These are phyloP conservation scores for Herminia tarsipennalis DNA, from an alignment of 2,888 invertebrate genomes.

Conservation along the genomic window DNA sequence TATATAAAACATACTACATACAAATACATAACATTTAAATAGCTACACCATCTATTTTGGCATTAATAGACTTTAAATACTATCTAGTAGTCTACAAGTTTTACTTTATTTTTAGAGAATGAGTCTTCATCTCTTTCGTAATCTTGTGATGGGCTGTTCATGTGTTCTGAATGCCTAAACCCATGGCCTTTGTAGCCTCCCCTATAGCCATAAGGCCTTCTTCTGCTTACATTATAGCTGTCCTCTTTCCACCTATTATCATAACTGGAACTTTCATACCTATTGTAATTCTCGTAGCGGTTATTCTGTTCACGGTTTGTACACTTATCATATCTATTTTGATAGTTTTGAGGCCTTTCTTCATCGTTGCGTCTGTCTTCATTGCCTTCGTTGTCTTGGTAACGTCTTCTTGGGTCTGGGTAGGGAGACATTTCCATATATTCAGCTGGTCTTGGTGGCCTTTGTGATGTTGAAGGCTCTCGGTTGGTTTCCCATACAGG, in stretches of 20 bases:
- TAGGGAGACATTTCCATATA: constrained; percentile 43
- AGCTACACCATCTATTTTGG: constrained; percentile 43
- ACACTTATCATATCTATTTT: constrained; percentile 52
- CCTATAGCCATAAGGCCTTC: constrained; percentile 57
- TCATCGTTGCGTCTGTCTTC: constrained; percentile 43
- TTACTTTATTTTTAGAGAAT: constrained; percentile 61
- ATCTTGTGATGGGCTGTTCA: constrained; percentile 37
- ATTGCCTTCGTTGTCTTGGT: constrained; percentile 42
- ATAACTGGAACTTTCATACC: constrained; percentile 37
- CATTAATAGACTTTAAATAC: constrained; percentile 35
- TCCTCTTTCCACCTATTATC: constrained; percentile 54
- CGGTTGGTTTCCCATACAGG: constrained; percentile 64
- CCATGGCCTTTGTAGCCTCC: constrained; percentile 57
- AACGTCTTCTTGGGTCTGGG: constrained; percentile 38
- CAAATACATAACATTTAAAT: constrained; percentile 27
- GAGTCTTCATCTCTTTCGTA: constrained; percentile 39
- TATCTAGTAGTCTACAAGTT: constrained; percentile 75
- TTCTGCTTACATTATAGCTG: constrained; percentile 41
- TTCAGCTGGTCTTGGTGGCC: constrained; percentile 43
- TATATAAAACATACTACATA: constrained; percentile 29
- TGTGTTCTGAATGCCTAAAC: constrained; percentile 37
- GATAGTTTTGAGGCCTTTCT: constrained; percentile 37
- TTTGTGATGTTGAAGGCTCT: constrained; percentile 45
- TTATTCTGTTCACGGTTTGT: constrained; percentile 33
- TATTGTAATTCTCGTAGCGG: constrained; percentile 30